Evolutionary conservation across 2,113 vertebrate species (phyloP), one percentile per base, ranked within the genome.

Genomic region (Oreochromis aureus): DNA sequence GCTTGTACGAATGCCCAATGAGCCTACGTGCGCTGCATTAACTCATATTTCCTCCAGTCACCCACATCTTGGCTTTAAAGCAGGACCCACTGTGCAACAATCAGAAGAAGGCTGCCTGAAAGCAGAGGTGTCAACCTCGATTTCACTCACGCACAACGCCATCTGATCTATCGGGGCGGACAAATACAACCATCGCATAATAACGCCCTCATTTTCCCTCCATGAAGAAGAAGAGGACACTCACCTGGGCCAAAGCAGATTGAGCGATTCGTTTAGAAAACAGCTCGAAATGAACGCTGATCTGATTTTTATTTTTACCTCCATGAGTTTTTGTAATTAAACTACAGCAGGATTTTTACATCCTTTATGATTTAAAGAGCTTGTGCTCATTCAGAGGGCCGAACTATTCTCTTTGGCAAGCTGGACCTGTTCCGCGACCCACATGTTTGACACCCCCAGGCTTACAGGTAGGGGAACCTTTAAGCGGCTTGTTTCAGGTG

Each of bases 321-420:
- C 24, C 2, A 0, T 27, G 46, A 19, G 44, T 32, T 78, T 51
- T 78, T 32, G 24, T 18, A 51, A 76, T 46, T 76, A 19, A 48
- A 51, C 24, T 2, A 76, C 10, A 2, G 10, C 24, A 48, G 1
- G 10, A 76, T 0, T 76, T 39, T 51, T 76, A 76, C 24, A 30
- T 51, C 66, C 16, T 76, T 76, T 4, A 7, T 0, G 6, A 32
- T 19, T 0, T 32, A 78, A 30, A 51, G 4, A 76, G 13, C 44
- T 5, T 7, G 41, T 76, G 15, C 30, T 76, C 44, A 5, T 76
- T 48, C 16, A 32, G 10, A 13, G 22, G 71, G 16, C 6, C 2
- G 1, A 51, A 51, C 15, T 51, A 19, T 5, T 51, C 46, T 19
- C 24, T 19, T 78, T 32, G 44, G 71, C 2, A 19, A 24, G 16